Percentiles rank a stretch among this genome's conserved stretches.
Evolutionary conservation across 2,888 invertebrate genomes (phyloP).

Genomic region (Hirtodrosophila histrioides): DNA sequence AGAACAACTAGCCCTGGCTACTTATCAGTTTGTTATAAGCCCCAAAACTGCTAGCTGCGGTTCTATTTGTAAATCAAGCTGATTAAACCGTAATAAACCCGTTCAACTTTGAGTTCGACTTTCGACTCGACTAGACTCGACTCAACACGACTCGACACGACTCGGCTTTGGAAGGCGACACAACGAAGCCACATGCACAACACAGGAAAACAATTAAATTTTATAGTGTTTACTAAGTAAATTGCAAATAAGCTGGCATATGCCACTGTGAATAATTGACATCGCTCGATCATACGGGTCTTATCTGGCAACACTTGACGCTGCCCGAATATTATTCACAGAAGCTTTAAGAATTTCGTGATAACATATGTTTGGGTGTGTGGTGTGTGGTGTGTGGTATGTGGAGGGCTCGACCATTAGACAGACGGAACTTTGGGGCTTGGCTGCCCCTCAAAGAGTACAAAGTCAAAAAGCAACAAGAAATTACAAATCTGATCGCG

Average conservation of each 20-base stretch:
- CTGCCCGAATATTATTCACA: background rate
- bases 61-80: slow-evolving; percentile 4
- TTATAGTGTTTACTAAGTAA: slow-evolving; percentile 1
- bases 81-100: slow-evolving; percentile 7
- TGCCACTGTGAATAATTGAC: slow-evolving; percentile 43
- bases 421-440: slow-evolving; percentile 40
- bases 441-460: slow-evolving; percentile 39
- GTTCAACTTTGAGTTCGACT: slow-evolving; percentile 34
- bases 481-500: background rate
- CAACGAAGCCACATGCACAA: background rate
- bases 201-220: slow-evolving; percentile 27
- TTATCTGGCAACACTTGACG: slow-evolving; percentile 35
- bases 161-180: no score
- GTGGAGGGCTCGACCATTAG: slow-evolving; percentile 62
- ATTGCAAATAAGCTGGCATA: slow-evolving; percentile 6
- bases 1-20: background rate
- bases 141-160: slow-evolving; percentile 4
- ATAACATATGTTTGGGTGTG: slow-evolving; percentile 29
- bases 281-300: slow-evolving; percentile 41
- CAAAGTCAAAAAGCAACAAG: slow-evolving; percentile 51
- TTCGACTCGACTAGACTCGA: slow-evolving; percentile 32
- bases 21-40: background rate
- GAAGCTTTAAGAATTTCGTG: slow-evolving; percentile 23
- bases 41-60: background rate
- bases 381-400: background rate